Base-by-base conservation (phyloP, 2,888 invertebrate genomes). In the Deroplatys truncata region DNA sequence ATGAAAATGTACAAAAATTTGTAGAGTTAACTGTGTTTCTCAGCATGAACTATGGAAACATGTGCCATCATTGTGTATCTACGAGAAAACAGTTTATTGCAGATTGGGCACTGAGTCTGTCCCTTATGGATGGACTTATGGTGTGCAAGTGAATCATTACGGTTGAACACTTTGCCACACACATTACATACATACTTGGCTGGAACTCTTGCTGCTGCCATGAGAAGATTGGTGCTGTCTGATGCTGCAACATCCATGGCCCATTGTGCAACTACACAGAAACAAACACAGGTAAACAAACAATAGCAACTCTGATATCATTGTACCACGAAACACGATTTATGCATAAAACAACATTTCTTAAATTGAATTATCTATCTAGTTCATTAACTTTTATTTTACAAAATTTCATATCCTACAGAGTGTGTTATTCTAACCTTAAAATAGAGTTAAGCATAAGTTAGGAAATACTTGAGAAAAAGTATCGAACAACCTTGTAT, bases 71-170 rank as follows among this genome's bases (percentile, higher is more conserved):
- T 90, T 49, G 89, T 90, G 85, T 89, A 90, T 84, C 88, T 90
- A 28, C 95, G 93, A 91, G 95, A 95, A 92, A 96, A 96, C 90
- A 95, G 94, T 91, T 95, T 94, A 91, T 94, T 94, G 91, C 96
- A 96, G 89, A 95, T 95, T 20, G 95, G 95, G 91, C 96, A 96
- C 91, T 95, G 95, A 29, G 96, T 96, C 92, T 95, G 95, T 43
- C 96, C 96, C 88, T 95, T 95, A 91, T 96, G 96, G 85, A 95
- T 94, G 92, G 95, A 95, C 93, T 95, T 95, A 92, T 96, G 96
- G 86, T 95, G 93, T 89, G 95, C 95, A 92, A 95, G 85, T 89
- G 95, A 96, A 91, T 95, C 95, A 25, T 95, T 95, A 93, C 95
- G 95, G 92, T 95, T 82, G 92, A 95, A 95, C 90, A 95, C 95